phyloP scores from a whole-genome alignment of 2,113 vertebrate genomes.

The Corythaixoides concolor region DNA sequence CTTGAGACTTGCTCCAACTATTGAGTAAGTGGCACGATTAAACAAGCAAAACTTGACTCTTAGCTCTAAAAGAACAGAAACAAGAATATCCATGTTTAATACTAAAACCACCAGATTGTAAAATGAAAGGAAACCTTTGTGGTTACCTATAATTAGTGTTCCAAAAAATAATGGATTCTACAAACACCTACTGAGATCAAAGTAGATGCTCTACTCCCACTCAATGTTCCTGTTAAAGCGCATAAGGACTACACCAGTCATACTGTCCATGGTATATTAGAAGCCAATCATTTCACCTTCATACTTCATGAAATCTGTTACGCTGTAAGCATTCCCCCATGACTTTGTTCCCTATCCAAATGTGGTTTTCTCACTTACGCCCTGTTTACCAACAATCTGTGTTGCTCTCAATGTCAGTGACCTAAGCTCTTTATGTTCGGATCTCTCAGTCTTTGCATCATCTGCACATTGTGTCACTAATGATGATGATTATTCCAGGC shows the following conservation, averaged over 20 bases:
- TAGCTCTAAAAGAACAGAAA: neutral
- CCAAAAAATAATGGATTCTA: neutral
- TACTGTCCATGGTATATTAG: fast-evolving
- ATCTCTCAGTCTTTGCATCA: neutral
- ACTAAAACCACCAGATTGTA: neutral
- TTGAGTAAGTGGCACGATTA: fast-evolving
- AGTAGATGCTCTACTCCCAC: neutral
- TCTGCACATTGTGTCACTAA: neutral
- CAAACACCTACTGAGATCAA: neutral
- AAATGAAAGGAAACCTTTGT: neutral
- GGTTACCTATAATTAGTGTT: neutral
- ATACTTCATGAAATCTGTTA: neutral
- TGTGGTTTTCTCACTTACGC: neutral
- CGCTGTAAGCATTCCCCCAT: neutral
- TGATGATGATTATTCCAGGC: neutral
- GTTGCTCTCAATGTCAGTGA: neutral
- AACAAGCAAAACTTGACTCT: neutral
- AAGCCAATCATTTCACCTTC: neutral
- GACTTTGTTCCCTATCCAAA: neutral
- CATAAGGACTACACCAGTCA: neutral
- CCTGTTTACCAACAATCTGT: neutral
- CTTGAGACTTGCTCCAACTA: neutral
- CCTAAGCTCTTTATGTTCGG: neutral
- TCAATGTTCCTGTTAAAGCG: neutral
- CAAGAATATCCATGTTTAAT: neutral